Percentiles rank a stretch among this genome's conserved stretches.
Evolutionary conservation across 2,113 vertebrate species (phyloP).

Genomic region (Globicephala melas): DNA sequence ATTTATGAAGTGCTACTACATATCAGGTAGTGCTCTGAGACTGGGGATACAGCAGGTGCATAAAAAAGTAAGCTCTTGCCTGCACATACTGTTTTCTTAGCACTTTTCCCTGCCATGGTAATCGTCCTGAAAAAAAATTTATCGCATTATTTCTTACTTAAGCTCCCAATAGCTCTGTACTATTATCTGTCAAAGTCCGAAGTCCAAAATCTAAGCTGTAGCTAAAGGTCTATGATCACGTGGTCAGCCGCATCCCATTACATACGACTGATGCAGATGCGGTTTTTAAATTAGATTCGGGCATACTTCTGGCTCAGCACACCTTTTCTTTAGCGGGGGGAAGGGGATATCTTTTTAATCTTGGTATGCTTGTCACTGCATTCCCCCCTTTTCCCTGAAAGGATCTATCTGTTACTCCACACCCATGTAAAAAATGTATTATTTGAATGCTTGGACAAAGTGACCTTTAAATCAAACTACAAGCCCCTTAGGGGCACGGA

Average conservation of each 20-base stretch:
- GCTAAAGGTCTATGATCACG: not conserved
- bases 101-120: not conserved
- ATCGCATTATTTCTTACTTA: not conserved
- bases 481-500: not conserved
- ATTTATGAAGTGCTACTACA: not conserved
- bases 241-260: not conserved
- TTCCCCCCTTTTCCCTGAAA: not conserved
- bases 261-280: not conserved
- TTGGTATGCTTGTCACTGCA: not conserved
- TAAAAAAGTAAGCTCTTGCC: not conserved
- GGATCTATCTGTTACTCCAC: not conserved
- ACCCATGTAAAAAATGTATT: not conserved
- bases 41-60: not conserved
- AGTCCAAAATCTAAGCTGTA: not conserved
- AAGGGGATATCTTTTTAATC: not conserved
- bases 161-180: not conserved
- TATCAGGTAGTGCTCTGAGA: not conserved
- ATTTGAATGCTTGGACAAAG: not conserved
- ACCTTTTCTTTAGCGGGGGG: fast-evolving
- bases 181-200: not conserved
- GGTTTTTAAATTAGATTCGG: not conserved
- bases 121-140: not conserved
- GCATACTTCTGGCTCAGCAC: not conserved
- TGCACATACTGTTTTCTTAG: not conserved
- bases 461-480: not conserved